These are phyloP conservation scores for Actinia tenebrosa DNA, from an alignment of 64 coral and sea anemone genomes.

Conservation along the genomic window DNA sequence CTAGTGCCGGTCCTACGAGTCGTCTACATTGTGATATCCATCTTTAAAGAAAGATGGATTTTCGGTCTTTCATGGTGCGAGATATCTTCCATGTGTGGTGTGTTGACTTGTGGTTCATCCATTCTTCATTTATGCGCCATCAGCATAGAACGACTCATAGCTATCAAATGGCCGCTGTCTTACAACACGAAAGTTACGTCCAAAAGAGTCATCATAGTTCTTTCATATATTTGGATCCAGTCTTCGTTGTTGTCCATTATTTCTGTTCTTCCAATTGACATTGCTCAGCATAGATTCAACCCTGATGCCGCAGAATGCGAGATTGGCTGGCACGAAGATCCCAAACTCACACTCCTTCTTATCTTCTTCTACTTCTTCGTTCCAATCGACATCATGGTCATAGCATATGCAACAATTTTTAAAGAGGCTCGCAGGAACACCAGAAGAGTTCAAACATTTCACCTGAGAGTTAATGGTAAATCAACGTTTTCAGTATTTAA, in stretches of 20 bases:
- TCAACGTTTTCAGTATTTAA: constrained; percentile 31
- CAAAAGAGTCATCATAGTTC: constrained; percentile 27
- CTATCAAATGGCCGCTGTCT: constrained; percentile 72
- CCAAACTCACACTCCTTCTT: constrained; percentile 52
- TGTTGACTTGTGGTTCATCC: constrained; percentile 65
- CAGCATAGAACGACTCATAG: constrained; percentile 70
- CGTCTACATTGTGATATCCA: constrained; percentile 50
- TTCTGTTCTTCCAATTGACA: constrained; percentile 34
- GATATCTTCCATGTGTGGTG: constrained; percentile 71
- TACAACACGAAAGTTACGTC: constrained; percentile 62
- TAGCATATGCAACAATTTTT: constrained; percentile 65
- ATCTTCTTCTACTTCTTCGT: constrained; percentile 65
- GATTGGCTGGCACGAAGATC: constrained; percentile 63
- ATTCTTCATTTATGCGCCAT: constrained; percentile 81
- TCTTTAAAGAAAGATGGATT: constrained; percentile 48
- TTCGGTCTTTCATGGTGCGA: constrained; percentile 71
- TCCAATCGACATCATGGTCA: constrained; percentile 52
- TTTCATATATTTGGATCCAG: constrained; percentile 75
- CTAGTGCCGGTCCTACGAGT: constrained; percentile 67
- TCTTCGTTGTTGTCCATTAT: constrained; percentile 48
- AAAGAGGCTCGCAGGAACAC: constrained; percentile 72
- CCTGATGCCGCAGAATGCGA: constrained; percentile 52
- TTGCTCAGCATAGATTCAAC: constrained; percentile 67
- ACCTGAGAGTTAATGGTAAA: not conserved
- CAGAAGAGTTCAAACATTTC: constrained; percentile 40